phyloP scores from a whole-genome alignment of 2,113 vertebrate species.

The Cynocephalus volans region DNA sequence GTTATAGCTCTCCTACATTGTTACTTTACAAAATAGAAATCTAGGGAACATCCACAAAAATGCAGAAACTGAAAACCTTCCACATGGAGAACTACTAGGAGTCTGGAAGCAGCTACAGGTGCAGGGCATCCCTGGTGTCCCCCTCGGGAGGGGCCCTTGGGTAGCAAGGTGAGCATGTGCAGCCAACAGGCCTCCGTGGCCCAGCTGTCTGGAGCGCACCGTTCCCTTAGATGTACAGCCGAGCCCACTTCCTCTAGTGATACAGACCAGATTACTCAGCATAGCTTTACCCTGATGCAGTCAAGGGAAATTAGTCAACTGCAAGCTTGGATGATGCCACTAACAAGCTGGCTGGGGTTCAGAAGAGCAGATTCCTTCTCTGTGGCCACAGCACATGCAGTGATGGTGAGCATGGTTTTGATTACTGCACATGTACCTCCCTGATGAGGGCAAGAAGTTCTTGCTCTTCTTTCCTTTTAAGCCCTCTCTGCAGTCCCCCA shows the following conservation, averaged over 20 bases:
- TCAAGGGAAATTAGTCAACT: conserved; percentile 73
- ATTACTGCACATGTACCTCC: conserved; percentile 63
- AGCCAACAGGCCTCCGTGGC: not conserved
- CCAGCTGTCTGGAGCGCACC: not conserved
- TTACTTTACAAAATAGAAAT: not conserved
- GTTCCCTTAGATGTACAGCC: not conserved
- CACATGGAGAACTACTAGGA: not conserved
- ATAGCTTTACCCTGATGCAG: conserved; percentile 53
- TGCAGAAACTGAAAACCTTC: not conserved
- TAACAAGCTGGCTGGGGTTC: conserved; percentile 75
- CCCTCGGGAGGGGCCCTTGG: accelerated
- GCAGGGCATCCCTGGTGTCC: not conserved
- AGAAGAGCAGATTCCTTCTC: conserved; percentile 63
- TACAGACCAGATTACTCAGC: conserved; percentile 53
- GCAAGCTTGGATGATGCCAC: conserved; percentile 69
- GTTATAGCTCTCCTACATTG: not conserved
- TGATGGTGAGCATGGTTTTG: conserved; percentile 31
- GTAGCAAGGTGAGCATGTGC: not conserved
- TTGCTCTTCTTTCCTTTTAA: conserved; percentile 27
- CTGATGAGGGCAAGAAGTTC: conserved; percentile 60
- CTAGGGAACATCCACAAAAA: not conserved
- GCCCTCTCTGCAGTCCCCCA: not conserved
- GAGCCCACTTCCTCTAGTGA: conserved; percentile 11
- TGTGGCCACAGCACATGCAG: not conserved
- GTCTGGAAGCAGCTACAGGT: not conserved